These are phyloP conservation scores for Drosophila borborema DNA, from an alignment of 2,888 invertebrate species.

Conservation along the genomic window DNA sequence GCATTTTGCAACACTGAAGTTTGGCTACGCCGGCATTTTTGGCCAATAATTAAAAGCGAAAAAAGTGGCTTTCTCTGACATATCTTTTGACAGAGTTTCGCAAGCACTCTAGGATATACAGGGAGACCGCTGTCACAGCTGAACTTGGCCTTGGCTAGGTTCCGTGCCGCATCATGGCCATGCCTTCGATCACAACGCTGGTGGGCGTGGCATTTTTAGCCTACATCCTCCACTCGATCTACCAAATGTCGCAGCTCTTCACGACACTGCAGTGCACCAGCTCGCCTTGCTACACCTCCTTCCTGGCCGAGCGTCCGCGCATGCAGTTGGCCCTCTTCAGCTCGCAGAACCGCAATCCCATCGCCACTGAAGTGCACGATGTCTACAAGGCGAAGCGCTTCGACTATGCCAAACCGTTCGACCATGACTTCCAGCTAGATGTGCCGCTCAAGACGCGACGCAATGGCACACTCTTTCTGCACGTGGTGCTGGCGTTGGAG, in stretches of 20 bases:
- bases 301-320: conserved; percentile 88
- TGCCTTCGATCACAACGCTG: conserved; percentile 88
- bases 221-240: conserved; percentile 91
- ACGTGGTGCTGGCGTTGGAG: conserved; percentile 89
- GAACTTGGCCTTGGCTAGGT: background rate
- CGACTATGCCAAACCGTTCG: conserved; percentile 87
- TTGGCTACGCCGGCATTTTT: conserved; percentile 49
- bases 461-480: conserved; percentile 94
- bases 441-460: conserved; percentile 91
- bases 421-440: conserved; percentile 86
- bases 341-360: conserved; percentile 88
- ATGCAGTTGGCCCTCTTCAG: conserved; percentile 90
- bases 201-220: conserved; percentile 88
- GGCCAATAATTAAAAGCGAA: conserved; percentile 21
- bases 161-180: conserved; percentile 36
- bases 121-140: background rate
- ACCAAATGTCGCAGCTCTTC: conserved; percentile 91
- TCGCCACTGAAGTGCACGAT: conserved; percentile 87
- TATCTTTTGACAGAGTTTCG: background rate
- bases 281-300: conserved; percentile 88
- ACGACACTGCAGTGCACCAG: conserved; percentile 87
- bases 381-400: conserved; percentile 88
- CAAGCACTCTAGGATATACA: background rate
- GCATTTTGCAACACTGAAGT: conserved; percentile 11
- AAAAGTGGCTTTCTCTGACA: background rate